phyloP scores from a whole-genome alignment of 2,113 vertebrate genomes.

The Tyto alba region DNA sequence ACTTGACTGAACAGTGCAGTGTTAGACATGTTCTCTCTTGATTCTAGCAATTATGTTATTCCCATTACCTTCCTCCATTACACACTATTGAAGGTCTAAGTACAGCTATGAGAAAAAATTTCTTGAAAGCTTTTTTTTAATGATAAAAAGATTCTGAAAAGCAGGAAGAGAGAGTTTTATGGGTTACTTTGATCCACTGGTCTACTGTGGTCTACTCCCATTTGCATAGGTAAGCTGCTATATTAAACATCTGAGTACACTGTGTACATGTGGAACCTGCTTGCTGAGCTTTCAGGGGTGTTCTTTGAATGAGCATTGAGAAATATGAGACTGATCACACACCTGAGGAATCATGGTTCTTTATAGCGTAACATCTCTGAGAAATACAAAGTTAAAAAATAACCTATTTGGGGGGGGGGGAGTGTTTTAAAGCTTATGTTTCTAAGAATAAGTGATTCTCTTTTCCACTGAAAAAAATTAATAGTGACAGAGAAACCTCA shows the following conservation, averaged over 20 bases:
- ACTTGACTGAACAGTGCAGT: neutral
- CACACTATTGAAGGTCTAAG: neutral
- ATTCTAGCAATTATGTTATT: constrained; percentile 3
- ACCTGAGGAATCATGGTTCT: neutral
- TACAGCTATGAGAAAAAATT: neutral
- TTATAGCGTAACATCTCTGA: neutral
- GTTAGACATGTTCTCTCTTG: neutral
- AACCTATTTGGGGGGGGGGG: neutral
- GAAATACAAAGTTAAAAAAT: neutral
- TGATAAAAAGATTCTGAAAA: neutral
- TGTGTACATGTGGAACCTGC: neutral
- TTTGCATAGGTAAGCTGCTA: neutral
- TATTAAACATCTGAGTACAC: neutral
- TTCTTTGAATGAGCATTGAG: neutral
- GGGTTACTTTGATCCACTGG: neutral
- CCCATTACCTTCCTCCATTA: neutral
- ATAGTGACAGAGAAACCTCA: neutral
- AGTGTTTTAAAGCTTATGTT: neutral
- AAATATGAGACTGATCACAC: neutral
- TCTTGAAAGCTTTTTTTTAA: neutral
- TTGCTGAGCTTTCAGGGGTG: neutral
- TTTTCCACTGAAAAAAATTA: neutral
- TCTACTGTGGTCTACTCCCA: neutral
- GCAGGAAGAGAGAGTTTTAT: neutral
- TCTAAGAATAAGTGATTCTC: neutral